Evolutionary conservation across 2,113 vertebrate species (phyloP).

Genomic region (rat (Rattus norvegicus)): DNA sequence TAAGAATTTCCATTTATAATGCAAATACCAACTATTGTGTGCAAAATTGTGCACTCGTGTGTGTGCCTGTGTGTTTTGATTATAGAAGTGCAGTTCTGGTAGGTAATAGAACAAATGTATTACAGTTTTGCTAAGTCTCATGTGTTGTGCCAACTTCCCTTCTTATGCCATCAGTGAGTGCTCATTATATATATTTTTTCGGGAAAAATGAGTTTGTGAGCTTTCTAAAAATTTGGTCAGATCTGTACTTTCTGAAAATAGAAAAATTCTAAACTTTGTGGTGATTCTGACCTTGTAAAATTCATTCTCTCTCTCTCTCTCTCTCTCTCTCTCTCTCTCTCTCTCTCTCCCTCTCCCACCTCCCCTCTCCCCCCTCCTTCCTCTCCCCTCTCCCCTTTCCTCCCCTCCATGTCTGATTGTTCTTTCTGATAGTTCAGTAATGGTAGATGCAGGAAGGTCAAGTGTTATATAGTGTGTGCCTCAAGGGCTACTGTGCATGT

Average conservation of each 20-base stretch:
- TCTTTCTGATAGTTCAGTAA: neutral
- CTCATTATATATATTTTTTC: neutral
- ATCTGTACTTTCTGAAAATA: neutral
- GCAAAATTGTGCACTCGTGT: neutral
- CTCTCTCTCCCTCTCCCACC: no score
- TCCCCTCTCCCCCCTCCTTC: neutral
- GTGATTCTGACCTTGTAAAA: slow-evolving; percentile 20
- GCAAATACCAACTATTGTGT: neutral
- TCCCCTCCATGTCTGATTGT: neutral
- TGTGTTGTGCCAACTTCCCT: neutral
- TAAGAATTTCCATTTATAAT: slow-evolving; percentile 41
- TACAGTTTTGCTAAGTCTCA: neutral
- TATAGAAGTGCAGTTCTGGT: neutral
- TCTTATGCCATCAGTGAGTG: neutral
- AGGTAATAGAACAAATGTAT: slow-evolving; percentile 1
- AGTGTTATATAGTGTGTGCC: neutral
- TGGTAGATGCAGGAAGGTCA: no score
- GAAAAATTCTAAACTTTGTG: neutral
- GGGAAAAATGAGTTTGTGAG: neutral
- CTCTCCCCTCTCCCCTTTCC: neutral
- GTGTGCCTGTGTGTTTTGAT: neutral
- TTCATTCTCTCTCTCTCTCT: neutral
- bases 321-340: no score
- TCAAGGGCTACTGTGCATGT: neutral
- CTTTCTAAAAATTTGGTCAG: slow-evolving; percentile 12